Base-by-base conservation (phyloP, 2,888 invertebrate genomes). In the Trimorus sp. region DNA sequence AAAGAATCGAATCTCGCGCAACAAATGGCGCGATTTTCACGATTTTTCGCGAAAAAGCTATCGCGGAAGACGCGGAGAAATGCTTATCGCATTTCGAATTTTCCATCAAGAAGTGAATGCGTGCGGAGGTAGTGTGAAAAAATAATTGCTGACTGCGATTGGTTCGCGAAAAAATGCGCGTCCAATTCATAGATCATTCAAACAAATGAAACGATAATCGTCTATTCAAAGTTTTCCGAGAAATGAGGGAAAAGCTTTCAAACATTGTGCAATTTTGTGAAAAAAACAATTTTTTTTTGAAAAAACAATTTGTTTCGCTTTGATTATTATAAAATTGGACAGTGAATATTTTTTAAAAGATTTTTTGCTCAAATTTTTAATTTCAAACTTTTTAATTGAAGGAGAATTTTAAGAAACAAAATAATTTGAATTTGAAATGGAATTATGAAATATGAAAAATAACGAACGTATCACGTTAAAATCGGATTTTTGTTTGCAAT, bases 91-190 rank as follows among this genome's bases (percentile, higher is more conserved):
- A 48, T 66, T 71, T 68, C 76, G 60, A 76, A 58, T n/a, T 73
- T 81, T 76, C 71, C 62, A 76, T 81, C 81, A 81, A 40, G 76
- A 76, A 76, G 68, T 63, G 62, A 62, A 56, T 76, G 80, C 75
- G 36, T 80, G 79, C 15, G 37, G 14, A 53, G 37, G 69, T 37
- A 75, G 65, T 70, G 79, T 70, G 48, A 71, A 75, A 73, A 80
- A 80, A 60, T 59, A 79, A 14, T 53, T 76, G 75, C 65, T 75
- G 75, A 80, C 66, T 14, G 40, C 16, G 65, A 51, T 70, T 69
- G 15, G 60, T 62, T 68, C 8, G 14, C 60, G n/a, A 36, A 77
- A 77, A 77, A 77, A 70, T 58, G 60, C 16, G 49, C 49, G 56
- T 68, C 54, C 48, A 73, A 73, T 79, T 68, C 4, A 75, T 58